Conservation (phyloP, 2,113 vertebrate genomes). For the Pelusios castaneus region DNA sequence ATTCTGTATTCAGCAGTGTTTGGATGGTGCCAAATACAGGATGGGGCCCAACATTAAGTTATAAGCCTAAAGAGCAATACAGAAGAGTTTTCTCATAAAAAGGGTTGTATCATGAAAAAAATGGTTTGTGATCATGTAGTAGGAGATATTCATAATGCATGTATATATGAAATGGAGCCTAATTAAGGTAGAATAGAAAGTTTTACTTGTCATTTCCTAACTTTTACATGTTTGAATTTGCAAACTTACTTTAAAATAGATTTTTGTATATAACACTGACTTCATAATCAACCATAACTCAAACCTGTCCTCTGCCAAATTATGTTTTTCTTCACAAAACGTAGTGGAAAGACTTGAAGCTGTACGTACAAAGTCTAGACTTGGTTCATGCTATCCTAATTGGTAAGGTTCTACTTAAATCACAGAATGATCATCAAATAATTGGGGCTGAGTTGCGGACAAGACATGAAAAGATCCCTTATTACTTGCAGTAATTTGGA, state of each 20-base stretch:
- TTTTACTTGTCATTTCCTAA: background rate
- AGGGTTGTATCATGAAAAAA: background rate
- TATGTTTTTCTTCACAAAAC: background rate
- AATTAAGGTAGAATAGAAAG: rapidly evolving
- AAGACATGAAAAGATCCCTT: too few relatives aligned
- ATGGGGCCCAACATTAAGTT: rapidly evolving
- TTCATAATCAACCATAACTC: background rate
- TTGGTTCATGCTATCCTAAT: background rate
- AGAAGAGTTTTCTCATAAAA: rapidly evolving
- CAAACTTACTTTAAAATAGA: background rate
- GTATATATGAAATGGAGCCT: background rate
- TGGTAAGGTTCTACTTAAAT: too few relatives aligned
- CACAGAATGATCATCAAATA: too few relatives aligned
- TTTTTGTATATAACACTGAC: background rate
- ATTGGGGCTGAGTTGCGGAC: too few relatives aligned
- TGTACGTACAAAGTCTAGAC: background rate
- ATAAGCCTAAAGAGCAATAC: background rate
- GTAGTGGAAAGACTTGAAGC: background rate
- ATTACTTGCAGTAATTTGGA: too few relatives aligned
- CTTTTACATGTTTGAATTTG: background rate
- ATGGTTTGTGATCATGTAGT: background rate
- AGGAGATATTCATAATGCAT: background rate
- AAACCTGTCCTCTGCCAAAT: background rate
- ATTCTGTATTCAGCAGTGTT: background rate
- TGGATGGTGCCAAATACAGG: background rate